Evolutionary conservation across 2,888 invertebrate genomes (phyloP).

Genomic region (Leucania comma): DNA sequence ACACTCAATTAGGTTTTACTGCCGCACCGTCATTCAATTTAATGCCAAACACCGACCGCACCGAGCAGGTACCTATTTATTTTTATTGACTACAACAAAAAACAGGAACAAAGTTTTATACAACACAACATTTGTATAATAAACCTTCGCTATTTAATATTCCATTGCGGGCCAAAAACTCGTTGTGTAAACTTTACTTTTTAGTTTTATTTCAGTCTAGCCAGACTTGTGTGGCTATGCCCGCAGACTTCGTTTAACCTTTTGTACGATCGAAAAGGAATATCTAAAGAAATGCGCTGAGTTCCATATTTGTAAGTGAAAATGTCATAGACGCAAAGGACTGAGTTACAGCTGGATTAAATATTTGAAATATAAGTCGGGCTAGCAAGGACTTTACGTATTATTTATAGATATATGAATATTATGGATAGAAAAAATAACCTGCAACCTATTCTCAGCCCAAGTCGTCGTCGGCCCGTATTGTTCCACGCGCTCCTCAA

Average conservation of each 20-base stretch:
- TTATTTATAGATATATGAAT: too few species aligned
- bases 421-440: too few species aligned
- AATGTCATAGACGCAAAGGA: conserved; percentile 33
- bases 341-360: conserved; percentile 18
- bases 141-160: conserved; percentile 57
- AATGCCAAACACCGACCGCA: conserved; percentile 86
- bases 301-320: conserved; percentile 46
- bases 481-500: too few species aligned
- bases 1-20: conserved; percentile 89
- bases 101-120: conserved; percentile 59
- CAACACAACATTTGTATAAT: conserved; percentile 50
- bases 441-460: too few species aligned
- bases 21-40: conserved; percentile 86
- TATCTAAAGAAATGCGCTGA: conserved; percentile 52
- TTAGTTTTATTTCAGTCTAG: conserved; percentile 56
- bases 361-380: conserved; percentile 9
- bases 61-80: conserved; percentile 83
- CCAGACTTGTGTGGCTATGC: conserved; percentile 47
- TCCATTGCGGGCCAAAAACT: conserved; percentile 45
- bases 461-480: too few species aligned
- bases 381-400: background rate
- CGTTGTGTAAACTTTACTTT: conserved; percentile 47
- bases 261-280: conserved; percentile 55
- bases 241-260: conserved; percentile 50
- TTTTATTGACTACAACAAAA: conserved; percentile 82